Conservation (phyloP, 2,113 vertebrate species). For the Delphinus delphis region DNA sequence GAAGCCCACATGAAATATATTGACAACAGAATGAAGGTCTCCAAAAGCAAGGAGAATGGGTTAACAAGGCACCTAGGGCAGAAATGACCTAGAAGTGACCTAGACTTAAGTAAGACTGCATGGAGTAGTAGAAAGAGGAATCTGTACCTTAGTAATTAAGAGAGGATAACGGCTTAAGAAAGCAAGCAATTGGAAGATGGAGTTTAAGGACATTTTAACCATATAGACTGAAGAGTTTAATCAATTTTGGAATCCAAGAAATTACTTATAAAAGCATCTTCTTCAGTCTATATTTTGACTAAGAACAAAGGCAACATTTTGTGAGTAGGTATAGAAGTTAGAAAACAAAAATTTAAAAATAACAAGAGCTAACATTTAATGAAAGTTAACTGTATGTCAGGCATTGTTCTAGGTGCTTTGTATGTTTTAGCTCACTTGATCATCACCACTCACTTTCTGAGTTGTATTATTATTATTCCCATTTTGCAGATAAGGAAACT, state of each 20-base stretch:
- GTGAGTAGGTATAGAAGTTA: not conserved
- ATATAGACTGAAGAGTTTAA: not conserved
- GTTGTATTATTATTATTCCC: not conserved
- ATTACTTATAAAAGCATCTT: not conserved
- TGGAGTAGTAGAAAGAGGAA: not conserved
- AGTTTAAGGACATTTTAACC: not conserved
- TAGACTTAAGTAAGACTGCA: not conserved
- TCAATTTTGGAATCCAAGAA: not conserved
- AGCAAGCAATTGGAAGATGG: not conserved
- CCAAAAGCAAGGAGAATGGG: not conserved
- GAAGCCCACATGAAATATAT: not conserved
- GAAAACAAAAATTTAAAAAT: not conserved
- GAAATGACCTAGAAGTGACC: not conserved
- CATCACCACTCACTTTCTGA: not conserved
- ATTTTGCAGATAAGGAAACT: not conserved
- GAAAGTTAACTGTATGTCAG: not conserved
- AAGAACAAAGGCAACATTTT: not conserved
- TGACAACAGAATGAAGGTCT: not conserved
- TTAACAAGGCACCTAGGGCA: not conserved
- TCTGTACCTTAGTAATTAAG: not conserved
- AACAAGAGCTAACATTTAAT: not conserved
- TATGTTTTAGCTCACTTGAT: not conserved
- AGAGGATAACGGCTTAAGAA: not conserved
- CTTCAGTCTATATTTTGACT: slow-evolving; percentile 9
- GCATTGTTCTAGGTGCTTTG: not conserved